Conservation (phyloP, 2,797 vertebrate species). For the Peromyscus melanophrys region DNA sequence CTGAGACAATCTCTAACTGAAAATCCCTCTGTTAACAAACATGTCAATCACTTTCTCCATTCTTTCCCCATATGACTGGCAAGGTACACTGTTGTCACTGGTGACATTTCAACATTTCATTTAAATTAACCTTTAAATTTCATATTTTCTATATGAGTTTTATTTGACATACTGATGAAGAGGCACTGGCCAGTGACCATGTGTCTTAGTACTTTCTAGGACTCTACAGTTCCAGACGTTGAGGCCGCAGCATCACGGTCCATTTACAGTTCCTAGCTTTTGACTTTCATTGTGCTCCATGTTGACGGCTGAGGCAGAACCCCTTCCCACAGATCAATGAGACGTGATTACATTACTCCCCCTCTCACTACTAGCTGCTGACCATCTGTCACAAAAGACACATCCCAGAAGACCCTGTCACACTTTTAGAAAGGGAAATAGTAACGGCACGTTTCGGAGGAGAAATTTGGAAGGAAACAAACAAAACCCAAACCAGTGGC, state of each 20-base stretch:
- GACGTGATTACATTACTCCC: conserved; percentile 52
- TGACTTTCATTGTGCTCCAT: conserved; percentile 72
- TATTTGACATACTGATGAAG: conserved; percentile 1
- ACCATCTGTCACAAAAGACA: conserved; percentile 70
- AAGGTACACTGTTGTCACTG: background rate
- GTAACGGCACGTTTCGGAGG: background rate
- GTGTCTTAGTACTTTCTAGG: conserved; percentile 74
- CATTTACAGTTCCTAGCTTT: conserved; percentile 74
- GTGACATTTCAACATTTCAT: conserved; percentile 31
- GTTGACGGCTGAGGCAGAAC: conserved; percentile 71
- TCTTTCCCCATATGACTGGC: background rate
- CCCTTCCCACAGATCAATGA: conserved; percentile 75
- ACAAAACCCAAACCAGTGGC: background rate
- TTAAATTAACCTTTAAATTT: conserved; percentile 56
- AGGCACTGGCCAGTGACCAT: conserved; percentile 55
- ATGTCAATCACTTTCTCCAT: background rate
- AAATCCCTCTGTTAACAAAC: conserved; percentile 23
- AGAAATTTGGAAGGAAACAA: conserved; percentile 9
- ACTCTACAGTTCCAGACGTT: conserved; percentile 81
- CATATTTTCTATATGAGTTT: conserved; percentile 51
- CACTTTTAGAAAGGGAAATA: conserved; percentile 63
- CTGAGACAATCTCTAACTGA: background rate
- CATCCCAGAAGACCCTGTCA: conserved; percentile 46
- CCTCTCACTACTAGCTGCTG: conserved; percentile 56
- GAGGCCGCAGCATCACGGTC: conserved; percentile 78